Base-by-base conservation (phyloP, 1,140 invertebrate species). In the Temnothorax nylanderi region DNA sequence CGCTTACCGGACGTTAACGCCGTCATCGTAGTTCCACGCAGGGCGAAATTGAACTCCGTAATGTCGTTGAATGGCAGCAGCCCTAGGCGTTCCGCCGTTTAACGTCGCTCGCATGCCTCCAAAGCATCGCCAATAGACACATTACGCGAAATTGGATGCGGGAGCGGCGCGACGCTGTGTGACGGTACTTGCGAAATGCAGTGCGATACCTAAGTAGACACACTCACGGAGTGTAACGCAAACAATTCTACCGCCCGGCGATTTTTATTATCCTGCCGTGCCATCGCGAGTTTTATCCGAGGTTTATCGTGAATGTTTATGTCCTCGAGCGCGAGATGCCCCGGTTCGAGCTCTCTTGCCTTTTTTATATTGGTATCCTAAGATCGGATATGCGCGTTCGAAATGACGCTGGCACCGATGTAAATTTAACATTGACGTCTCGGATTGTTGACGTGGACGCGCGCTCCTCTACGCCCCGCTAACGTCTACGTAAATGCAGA, bases 131-230 rank as follows among this genome's bases (percentile, higher is more conserved):
- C 67, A 41, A 44, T 84, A 37, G 80, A 84, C 69, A 34, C 80
- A 75, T 81, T 72, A 72, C 49, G 11, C 37, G 65, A 84, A 74
- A 84, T 84, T 84, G 80, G 54, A 84, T 32, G 64, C 78, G 21
- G 11, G 21, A 34, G 26, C 58, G 76, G 16, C 21, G 41, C 56
- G 76, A 37, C 21, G 41, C 56, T 41, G 26, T 4, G 13, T 10
- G 5, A 3, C 32, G 21, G 21, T 47, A 32, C 32, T 49, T 8
- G 56, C 13, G 76, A 80, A 7, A 76, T n/a, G 37, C n/a, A 4
- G 26, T 8, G n/a, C n/a, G 49, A 37, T 21, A 54, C 49, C 13
- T 2, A 4, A 56, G 49, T 1, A 21, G 75, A 64, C 10, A 1
- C 41, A 26, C 18, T 51, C 18, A 11, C 44, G 47, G 44, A 21